Evolutionary conservation across 2,797 vertebrate species (phyloP).

Genomic region (Falco novaeseelandiae): DNA sequence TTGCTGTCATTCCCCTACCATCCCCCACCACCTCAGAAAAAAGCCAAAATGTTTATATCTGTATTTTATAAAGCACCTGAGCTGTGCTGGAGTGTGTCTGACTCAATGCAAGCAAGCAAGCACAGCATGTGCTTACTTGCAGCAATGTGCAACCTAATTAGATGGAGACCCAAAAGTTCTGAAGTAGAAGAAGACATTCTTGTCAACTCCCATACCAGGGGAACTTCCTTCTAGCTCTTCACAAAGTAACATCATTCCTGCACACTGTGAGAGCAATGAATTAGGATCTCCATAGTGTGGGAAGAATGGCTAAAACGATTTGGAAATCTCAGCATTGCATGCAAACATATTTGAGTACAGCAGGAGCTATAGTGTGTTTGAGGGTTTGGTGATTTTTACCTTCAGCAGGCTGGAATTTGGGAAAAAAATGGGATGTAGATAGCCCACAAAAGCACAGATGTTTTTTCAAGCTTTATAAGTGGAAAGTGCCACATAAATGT

Average conservation of each 20-base stretch:
- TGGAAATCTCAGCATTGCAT: not conserved
- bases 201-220: not conserved
- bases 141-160: slow-evolving; percentile 32
- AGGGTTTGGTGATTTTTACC: not conserved
- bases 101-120: slow-evolving; percentile 18
- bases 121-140: slow-evolving; percentile 20
- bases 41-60: not conserved
- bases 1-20: not conserved
- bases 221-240: not conserved
- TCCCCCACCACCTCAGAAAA: not conserved
- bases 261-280: not conserved
- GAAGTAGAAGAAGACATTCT: not conserved
- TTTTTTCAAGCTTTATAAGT: not conserved
- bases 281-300: not conserved
- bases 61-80: not conserved
- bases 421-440: not conserved
- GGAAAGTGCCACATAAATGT: not conserved
- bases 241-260: not conserved
- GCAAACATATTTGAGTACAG: not conserved
- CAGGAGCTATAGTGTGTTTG: not conserved
- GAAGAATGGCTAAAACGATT: not conserved
- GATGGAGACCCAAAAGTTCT: slow-evolving; percentile 15
- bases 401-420: not conserved
- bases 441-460: not conserved
- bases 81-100: not conserved